These are phyloP conservation scores for Sciurus niger DNA, from an alignment of 2,113 vertebrate species.

Conservation along the genomic window DNA sequence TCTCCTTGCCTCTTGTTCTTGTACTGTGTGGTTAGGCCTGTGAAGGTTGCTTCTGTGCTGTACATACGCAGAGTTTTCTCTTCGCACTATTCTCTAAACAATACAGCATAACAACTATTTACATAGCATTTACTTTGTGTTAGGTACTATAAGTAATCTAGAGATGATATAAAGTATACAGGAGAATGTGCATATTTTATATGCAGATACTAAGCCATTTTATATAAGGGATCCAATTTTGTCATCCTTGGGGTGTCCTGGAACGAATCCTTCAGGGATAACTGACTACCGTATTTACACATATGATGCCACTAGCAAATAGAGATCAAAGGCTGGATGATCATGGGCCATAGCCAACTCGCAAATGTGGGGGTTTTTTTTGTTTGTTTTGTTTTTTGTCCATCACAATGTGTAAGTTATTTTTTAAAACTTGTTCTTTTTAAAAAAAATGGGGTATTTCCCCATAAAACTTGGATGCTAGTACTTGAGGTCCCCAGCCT, in stretches of 20 bases:
- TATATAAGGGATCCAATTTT: background rate
- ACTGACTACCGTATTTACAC: background rate
- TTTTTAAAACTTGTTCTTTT: background rate
- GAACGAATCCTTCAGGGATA: background rate
- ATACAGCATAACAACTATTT: background rate
- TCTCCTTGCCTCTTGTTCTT: background rate
- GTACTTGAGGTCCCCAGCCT: background rate
- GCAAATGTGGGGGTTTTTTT: background rate
- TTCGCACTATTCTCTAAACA: background rate
- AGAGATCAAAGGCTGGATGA: background rate
- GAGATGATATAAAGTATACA: background rate
- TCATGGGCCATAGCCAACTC: background rate
- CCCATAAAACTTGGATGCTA: background rate
- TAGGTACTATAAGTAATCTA: background rate
- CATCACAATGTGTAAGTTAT: background rate
- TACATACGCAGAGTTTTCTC: background rate
- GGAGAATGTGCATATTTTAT: background rate
- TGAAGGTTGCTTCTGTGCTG: background rate
- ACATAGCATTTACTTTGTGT: background rate
- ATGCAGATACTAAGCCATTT: background rate
- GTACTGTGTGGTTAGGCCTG: background rate
- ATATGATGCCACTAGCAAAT: background rate
- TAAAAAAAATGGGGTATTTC: background rate
- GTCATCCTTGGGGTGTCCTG: background rate
- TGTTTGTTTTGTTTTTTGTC: background rate